Conservation (phyloP, 2,888 invertebrate genomes). For the Lapara coniferarum region DNA sequence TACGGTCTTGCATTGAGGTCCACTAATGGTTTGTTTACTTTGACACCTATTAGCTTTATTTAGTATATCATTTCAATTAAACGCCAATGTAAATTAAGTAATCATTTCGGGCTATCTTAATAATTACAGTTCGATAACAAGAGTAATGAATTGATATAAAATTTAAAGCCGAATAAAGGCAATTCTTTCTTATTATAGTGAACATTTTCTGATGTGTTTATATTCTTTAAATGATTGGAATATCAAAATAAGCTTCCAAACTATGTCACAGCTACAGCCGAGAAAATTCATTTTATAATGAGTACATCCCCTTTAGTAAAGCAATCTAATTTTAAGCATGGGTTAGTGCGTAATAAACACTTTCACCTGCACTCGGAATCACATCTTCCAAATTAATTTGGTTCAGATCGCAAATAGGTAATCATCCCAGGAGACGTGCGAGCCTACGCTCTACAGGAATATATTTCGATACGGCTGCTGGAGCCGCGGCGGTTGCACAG, state of each 20-base stretch:
- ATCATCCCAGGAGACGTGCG: constrained; percentile 27
- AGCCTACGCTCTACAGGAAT: neutral
- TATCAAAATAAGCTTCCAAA: too few relatives aligned
- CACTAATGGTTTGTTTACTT: constrained; percentile 8
- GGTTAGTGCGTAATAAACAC: neutral
- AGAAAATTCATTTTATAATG: neutral
- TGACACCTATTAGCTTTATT: neutral
- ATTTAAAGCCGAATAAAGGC: too few relatives aligned
- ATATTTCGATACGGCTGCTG: neutral
- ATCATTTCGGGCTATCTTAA: too few relatives aligned
- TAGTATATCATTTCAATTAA: too few relatives aligned
- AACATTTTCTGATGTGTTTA: too few relatives aligned
- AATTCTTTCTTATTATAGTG: too few relatives aligned
- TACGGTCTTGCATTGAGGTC: neutral
- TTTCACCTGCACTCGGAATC: constrained; percentile 29
- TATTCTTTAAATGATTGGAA: too few relatives aligned
- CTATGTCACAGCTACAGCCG: too few relatives aligned
- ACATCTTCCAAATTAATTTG: constrained; percentile 44
- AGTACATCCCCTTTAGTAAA: neutral
- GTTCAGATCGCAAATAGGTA: constrained; percentile 42
- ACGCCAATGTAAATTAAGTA: too few relatives aligned
- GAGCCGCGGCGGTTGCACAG: neutral
- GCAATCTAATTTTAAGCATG: neutral
- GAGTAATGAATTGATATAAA: too few relatives aligned
- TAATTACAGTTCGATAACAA: too few relatives aligned